Evolutionary conservation across 2,888 invertebrate species (phyloP).

Genomic region (Athrips mouffetella): DNA sequence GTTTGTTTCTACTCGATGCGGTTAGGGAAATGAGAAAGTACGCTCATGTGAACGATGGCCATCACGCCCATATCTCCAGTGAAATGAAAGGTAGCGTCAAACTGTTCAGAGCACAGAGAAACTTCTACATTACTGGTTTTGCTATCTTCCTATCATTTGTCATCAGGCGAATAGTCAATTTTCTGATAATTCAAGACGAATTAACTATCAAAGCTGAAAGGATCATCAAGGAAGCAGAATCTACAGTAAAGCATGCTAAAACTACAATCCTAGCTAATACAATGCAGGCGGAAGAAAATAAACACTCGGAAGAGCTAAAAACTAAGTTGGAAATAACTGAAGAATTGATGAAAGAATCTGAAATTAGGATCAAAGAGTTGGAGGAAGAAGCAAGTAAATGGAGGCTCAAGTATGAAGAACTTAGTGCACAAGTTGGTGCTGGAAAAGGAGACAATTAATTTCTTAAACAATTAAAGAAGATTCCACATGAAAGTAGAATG

Average conservation of each 20-base stretch:
- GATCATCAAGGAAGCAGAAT: constrained; percentile 83
- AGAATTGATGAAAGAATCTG: constrained; percentile 36
- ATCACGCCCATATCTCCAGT: constrained; percentile 71
- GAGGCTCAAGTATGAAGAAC: constrained; percentile 49
- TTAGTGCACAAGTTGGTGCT: constrained; percentile 19
- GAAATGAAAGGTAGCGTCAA: constrained; percentile 84
- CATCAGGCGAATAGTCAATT: constrained; percentile 79
- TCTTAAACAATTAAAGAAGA: too few species aligned
- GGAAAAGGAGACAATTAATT: constrained; percentile 40
- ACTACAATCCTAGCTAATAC: constrained; percentile 43
- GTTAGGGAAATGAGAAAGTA: constrained; percentile 86
- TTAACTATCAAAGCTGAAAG: constrained; percentile 80
- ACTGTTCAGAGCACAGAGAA: constrained; percentile 86
- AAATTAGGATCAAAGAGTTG: constrained; percentile 22
- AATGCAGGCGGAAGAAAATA: constrained; percentile 34
- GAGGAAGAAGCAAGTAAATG: constrained; percentile 47
- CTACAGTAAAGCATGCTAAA: constrained; percentile 73
- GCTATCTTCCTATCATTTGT: constrained; percentile 85
- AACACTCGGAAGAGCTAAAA: constrained; percentile 35
- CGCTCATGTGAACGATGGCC: constrained; percentile 61
- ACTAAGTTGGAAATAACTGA: constrained; percentile 5
- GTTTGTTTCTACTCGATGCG: constrained; percentile 83
- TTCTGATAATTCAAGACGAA: constrained; percentile 82
- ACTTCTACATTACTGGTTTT: constrained; percentile 89
- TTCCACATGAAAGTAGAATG: too few species aligned